phyloP scores from a whole-genome alignment of 2,888 invertebrate species.

The Gortyna flavago region DNA sequence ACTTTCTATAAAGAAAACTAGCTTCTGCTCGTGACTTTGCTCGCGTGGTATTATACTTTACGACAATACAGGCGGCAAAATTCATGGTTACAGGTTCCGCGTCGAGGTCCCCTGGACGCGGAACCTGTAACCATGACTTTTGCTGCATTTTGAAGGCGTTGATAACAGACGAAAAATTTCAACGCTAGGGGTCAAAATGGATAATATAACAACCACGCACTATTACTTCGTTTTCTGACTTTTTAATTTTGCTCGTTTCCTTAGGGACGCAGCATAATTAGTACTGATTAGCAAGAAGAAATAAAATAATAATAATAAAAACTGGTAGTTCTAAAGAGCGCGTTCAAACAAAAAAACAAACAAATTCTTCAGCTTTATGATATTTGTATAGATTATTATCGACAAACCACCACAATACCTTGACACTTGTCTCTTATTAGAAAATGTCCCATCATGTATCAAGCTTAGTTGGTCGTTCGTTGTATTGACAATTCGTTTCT shows the following conservation, averaged over 20 bases:
- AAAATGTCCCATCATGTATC: constrained; percentile 37
- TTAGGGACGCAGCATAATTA: too few species aligned
- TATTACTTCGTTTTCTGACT: neutral
- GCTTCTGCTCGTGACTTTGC: neutral
- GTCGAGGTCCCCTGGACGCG: too few species aligned
- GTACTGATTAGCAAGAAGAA: too few species aligned
- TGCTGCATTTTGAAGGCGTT: too few species aligned
- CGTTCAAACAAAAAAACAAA: constrained; percentile 1
- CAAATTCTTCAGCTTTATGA: neutral
- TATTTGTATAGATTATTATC: constrained; percentile 55
- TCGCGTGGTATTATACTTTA: neutral
- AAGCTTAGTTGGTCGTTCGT: constrained; percentile 46
- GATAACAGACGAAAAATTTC: too few species aligned
- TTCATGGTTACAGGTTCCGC: too few species aligned
- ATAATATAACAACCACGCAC: neutral
- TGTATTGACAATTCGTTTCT: constrained; percentile 77
- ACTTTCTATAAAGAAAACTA: constrained; percentile 78
- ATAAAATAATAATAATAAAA: too few species aligned
- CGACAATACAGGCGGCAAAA: neutral
- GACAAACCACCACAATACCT: constrained; percentile 59
- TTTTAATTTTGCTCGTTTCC: neutral
- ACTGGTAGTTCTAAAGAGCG: neutral
- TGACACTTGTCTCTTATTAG: constrained; percentile 55
- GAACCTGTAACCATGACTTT: too few species aligned
- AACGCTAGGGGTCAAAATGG: too few species aligned